Evolutionary conservation across 2,113 vertebrate genomes (phyloP).

Genomic region (Zosterops lateralis): DNA sequence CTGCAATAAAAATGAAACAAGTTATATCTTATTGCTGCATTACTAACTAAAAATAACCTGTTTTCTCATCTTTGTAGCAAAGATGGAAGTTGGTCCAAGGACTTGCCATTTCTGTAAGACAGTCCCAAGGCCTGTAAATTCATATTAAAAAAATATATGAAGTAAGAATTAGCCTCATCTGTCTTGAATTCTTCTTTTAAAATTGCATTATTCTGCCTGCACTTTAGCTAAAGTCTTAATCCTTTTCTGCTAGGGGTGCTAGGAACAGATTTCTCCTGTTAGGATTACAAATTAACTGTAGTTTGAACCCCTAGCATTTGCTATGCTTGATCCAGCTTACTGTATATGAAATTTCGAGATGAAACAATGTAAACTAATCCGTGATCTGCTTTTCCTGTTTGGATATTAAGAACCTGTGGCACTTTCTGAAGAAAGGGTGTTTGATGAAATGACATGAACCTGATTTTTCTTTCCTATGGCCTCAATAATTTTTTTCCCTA

Average conservation of each 20-base stretch:
- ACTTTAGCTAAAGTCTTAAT: background rate
- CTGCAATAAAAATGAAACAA: background rate
- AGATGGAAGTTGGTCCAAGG: background rate
- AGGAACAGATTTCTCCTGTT: background rate
- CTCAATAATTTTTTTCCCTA: background rate
- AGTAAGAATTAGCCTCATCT: background rate
- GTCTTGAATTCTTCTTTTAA: background rate
- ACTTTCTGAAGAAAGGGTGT: background rate
- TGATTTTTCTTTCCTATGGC: background rate
- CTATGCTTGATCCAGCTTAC: background rate
- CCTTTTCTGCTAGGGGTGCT: background rate
- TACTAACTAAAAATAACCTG: background rate
- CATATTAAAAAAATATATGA: background rate
- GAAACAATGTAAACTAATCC: background rate
- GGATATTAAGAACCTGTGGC: background rate
- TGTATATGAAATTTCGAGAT: background rate
- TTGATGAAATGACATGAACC: background rate
- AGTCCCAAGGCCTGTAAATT: background rate
- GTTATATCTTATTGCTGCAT: background rate
- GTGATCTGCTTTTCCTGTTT: background rate
- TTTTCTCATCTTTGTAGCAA: background rate
- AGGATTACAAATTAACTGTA: background rate
- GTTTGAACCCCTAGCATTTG: background rate
- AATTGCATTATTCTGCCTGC: background rate
- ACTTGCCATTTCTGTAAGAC: background rate